phyloP scores from a whole-genome alignment of 1,140 invertebrate species.

The Sweltsa coloradensis region DNA sequence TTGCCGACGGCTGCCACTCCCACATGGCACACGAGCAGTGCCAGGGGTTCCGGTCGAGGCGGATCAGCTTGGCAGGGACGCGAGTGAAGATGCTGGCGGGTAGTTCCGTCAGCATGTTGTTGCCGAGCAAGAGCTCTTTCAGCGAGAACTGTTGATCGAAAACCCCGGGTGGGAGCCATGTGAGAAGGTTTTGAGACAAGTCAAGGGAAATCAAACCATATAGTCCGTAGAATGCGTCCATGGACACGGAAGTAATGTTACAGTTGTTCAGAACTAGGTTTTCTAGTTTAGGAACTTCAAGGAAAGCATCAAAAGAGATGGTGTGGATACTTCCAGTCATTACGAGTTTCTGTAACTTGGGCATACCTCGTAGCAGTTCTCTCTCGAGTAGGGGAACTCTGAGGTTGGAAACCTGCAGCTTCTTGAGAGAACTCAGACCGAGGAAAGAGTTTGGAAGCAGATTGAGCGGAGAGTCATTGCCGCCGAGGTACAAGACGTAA shows the following conservation, averaged over 20 bases:
- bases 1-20: conserved; percentile 39
- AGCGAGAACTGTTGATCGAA: conserved; percentile 46
- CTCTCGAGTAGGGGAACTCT: conserved; percentile 40
- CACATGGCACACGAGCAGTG: conserved; percentile 51
- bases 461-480: conserved; percentile 34
- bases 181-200: conserved; percentile 46
- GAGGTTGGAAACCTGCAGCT: conserved; percentile 41
- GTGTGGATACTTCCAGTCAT: conserved; percentile 39
- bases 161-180: conserved; percentile 41
- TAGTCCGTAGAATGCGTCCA: conserved; percentile 53
- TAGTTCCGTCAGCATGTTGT: conserved; percentile 43
- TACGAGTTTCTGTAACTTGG: conserved; percentile 35
- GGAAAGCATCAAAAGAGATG: conserved; percentile 55
- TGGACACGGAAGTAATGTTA: conserved; percentile 44
- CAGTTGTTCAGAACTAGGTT: conserved; percentile 46
- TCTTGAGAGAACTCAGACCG: conserved; percentile 39
- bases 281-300: conserved; percentile 40
- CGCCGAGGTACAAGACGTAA: conserved; percentile 42
- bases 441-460: conserved; percentile 46
- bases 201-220: conserved; percentile 43
- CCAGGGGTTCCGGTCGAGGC: conserved; percentile 54
- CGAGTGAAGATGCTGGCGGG: conserved; percentile 41
- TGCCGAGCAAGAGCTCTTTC: conserved; percentile 43
- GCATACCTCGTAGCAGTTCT: conserved; percentile 45
- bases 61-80: conserved; percentile 37